Percentiles rank a stretch among this genome's conserved stretches.
Conservation (phyloP, 1,140 invertebrate species). For the Venustaconcha ellipsiformis region DNA sequence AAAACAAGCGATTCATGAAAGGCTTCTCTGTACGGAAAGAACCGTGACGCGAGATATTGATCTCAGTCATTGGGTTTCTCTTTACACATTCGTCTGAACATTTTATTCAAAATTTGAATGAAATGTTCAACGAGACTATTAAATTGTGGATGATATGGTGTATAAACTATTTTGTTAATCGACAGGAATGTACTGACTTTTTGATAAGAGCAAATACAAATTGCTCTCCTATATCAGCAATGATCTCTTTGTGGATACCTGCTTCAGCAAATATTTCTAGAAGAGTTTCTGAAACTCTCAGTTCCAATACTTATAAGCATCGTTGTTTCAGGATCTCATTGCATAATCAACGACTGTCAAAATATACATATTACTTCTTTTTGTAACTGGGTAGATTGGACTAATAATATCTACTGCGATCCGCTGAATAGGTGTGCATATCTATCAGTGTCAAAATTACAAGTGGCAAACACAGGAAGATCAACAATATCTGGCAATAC, state of each 20-base stretch:
- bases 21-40: slow-evolving; percentile 23
- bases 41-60: slow-evolving; percentile 28
- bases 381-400: slow-evolving; percentile 18
- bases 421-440: no score
- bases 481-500: slow-evolving; percentile 2
- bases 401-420: slow-evolving; percentile 31
- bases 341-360: slow-evolving; percentile 35
- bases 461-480: slow-evolving; percentile 9
- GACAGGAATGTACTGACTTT: slow-evolving; percentile 34
- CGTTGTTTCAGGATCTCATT: slow-evolving; percentile 44
- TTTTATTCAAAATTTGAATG: slow-evolving; percentile 42
- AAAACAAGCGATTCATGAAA: slow-evolving; percentile 38
- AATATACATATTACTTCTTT: slow-evolving; percentile 27
- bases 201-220: slow-evolving; percentile 40
- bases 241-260: slow-evolving; percentile 62
- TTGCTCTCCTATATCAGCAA: slow-evolving; percentile 36
- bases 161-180: slow-evolving; percentile 31
- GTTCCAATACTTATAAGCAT: slow-evolving; percentile 30
- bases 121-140: slow-evolving; percentile 40
- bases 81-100: slow-evolving; percentile 26
- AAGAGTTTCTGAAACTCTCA: slow-evolving; percentile 35
- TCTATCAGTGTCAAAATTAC: slow-evolving; percentile 13
- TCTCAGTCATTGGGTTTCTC: slow-evolving; percentile 39
- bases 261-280: slow-evolving; percentile 60
- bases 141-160: slow-evolving; percentile 31